A percentile compares a stretch with the other conserved stretches of the same genome.
phyloP scores from a whole-genome alignment of 2,797 vertebrate genomes.

The Valencia hispanica region DNA sequence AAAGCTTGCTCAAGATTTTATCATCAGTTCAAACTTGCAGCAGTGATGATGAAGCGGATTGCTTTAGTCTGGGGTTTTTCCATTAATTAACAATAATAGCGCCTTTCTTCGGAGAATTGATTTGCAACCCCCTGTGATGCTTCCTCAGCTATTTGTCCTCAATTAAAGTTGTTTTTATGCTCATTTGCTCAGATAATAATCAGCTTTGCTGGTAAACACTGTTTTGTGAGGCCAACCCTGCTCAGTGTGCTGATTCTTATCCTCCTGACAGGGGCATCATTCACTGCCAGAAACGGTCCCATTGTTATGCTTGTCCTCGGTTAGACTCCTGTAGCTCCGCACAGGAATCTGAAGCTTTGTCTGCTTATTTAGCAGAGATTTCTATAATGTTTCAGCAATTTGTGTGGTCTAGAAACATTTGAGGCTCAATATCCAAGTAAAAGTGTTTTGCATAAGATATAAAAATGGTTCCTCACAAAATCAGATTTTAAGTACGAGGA shows the following conservation, averaged over 20 bases:
- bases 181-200: slow-evolving; percentile 62
- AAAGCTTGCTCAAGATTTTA: not conserved
- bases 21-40: not conserved
- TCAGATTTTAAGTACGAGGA: too few species aligned
- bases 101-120: slow-evolving; percentile 53
- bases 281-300: not conserved
- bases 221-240: slow-evolving; percentile 45
- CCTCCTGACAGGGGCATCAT: slow-evolving; percentile 29
- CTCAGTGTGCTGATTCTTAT: slow-evolving; percentile 57
- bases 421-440: too few species aligned
- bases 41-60: slow-evolving; percentile 21
- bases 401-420: not conserved
- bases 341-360: not conserved
- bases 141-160: slow-evolving; percentile 63
- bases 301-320: not conserved
- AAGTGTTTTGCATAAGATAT: too few species aligned
- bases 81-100: slow-evolving; percentile 57
- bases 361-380: not conserved
- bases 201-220: slow-evolving; percentile 57
- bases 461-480: too few species aligned
- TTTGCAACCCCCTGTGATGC: slow-evolving; percentile 45
- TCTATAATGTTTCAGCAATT: not conserved
- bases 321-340: not conserved
- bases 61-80: slow-evolving; percentile 19
- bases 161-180: slow-evolving; percentile 60